Base-by-base conservation (phyloP, 2,113 vertebrate species). In the Sinocyclocheilus anophthalmus region DNA sequence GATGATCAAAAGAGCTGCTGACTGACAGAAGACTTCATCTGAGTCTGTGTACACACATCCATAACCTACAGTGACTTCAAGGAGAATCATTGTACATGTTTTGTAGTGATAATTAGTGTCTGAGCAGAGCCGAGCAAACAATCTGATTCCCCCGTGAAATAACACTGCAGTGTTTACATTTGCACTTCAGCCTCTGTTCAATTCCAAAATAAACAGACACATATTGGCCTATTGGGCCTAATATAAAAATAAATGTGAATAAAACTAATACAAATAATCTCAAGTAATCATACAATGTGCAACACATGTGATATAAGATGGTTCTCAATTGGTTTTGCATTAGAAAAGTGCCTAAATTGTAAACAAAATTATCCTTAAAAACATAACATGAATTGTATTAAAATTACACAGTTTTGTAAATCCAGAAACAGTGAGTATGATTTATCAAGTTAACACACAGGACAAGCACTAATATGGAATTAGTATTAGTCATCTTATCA, bases 1-100 rank as follows among this genome's bases (percentile, higher is more conserved):
- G 61, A 82, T 82, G 80, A 82, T 70, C 80, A 82, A 82, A 82
- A 22, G 80, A 30, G 63, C 63, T 82, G 45, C 70, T 69, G 80
- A 82, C 63, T 82, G 80, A 33, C 80, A 53, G 63, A 69, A 70
- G 45, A 70, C 24, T 55, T 70, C 26, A 55, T 70, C 42, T 8
- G 42, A 82, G 16, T 22, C 42, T 7, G 6, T 22, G 26, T 82
- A n/a, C 18, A 20, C 80, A 50, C 80, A 70, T 82, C 18, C 48
- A 67, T 53, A 50, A 26, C 80, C 80, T 70, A 70, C 61, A 82
- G 61, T 70, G 80, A 70, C 80, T 53, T 63, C 42, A 70, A 26
- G 26, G 18, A 70, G 63, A 82, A 53, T 33, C 26, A 18, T 69
- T 82, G 24, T 12, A 70, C 24, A 53, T 82, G 80, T 53, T 82